Conservation (phyloP, 2,888 invertebrate genomes). For the Apoda limacodes region DNA sequence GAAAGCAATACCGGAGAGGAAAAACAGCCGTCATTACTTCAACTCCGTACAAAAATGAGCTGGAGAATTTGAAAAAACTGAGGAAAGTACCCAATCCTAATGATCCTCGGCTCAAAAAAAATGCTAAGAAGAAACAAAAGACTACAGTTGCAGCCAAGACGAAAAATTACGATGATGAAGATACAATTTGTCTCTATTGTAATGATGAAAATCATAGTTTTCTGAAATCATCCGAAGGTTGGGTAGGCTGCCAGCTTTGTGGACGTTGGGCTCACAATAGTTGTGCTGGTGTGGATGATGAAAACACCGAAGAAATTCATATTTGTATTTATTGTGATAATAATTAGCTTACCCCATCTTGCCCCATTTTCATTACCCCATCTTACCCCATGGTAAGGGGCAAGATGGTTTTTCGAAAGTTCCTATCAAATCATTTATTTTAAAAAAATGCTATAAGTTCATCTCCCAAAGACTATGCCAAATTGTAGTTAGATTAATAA, state of each 20-base stretch:
- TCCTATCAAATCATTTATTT: background rate
- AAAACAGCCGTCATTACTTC: constrained; percentile 24
- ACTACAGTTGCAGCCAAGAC: constrained; percentile 3
- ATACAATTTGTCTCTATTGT: constrained; percentile 15
- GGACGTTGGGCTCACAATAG: too few relatives aligned
- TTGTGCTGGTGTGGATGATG: constrained; percentile 23
- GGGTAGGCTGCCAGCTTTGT: constrained; percentile 19
- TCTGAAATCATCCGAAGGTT: constrained; percentile 18
- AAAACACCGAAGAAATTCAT: constrained; percentile 18
- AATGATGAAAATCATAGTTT: constrained; percentile 9
- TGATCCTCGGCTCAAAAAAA: too few relatives aligned
- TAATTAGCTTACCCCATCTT: constrained; percentile 12
- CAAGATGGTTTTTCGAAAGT: constrained; percentile 14
- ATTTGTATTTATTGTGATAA: constrained; percentile 19
- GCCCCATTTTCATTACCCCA: constrained; percentile 11
- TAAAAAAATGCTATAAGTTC: too few relatives aligned
- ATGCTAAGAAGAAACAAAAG: constrained; percentile 16
- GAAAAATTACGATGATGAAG: constrained; percentile 8
- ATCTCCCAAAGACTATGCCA: too few relatives aligned
- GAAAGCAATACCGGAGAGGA: constrained; percentile 20
- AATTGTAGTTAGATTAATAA: too few relatives aligned
- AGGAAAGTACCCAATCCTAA: constrained; percentile 16
- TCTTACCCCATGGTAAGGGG: constrained; percentile 14
- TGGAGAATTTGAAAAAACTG: constrained; percentile 14
- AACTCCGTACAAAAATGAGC: constrained; percentile 23